Evolutionary conservation across 2,113 vertebrate species (phyloP).

Genomic region (Lasiurus borealis): DNA sequence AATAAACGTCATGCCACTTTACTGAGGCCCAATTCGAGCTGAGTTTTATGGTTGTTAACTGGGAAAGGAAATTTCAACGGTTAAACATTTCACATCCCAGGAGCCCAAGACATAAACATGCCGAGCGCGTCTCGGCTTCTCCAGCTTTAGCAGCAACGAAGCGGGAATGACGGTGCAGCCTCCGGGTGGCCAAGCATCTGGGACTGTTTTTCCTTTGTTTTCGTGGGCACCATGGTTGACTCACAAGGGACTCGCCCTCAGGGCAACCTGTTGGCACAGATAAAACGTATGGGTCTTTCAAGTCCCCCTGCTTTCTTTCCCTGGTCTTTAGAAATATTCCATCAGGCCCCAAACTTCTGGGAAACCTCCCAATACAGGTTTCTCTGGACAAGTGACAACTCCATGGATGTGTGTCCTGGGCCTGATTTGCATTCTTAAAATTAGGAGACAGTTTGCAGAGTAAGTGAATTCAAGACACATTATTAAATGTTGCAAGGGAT

Average conservation of each 20-base stretch:
- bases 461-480: slow-evolving; percentile 17
- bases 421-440: not conserved
- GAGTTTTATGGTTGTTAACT: slow-evolving; percentile 36
- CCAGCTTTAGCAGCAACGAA: not conserved
- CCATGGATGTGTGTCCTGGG: not conserved
- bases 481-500: not conserved
- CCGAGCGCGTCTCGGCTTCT: not conserved
- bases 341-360: not conserved
- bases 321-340: not conserved
- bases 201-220: slow-evolving; percentile 56
- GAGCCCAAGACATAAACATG: slow-evolving; percentile 12
- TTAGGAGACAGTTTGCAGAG: not conserved
- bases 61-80: not conserved
- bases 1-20: not conserved
- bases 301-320: not conserved
- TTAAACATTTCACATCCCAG: not conserved
- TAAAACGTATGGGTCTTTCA: not conserved
- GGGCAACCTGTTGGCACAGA: slow-evolving; percentile 60
- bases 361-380: not conserved
- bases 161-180: not conserved
- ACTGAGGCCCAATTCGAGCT: not conserved
- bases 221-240: slow-evolving; percentile 41
- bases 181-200: not conserved
- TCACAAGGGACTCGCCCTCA: not conserved
- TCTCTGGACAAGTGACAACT: not conserved